phyloP scores from a whole-genome alignment of 2,113 vertebrate species.

The Podiceps cristatus region DNA sequence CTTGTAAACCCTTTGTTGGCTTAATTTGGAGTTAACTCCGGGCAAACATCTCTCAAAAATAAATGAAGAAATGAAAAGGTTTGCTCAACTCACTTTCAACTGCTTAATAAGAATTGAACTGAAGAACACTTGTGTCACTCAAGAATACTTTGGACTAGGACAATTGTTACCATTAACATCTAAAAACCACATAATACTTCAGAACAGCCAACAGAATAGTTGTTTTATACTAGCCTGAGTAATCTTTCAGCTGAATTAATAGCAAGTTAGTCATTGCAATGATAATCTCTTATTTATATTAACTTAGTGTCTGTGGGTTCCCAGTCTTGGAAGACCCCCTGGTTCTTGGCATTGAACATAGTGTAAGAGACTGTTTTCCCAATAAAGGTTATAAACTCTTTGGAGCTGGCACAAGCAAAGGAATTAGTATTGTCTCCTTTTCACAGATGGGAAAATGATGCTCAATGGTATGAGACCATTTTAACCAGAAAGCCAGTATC shows the following conservation, averaged over 20 bases:
- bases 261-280: neutral
- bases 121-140: neutral
- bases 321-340: neutral
- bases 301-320: neutral
- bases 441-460: neutral
- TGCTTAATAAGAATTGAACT: neutral
- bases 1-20: neutral
- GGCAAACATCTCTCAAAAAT: neutral
- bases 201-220: neutral
- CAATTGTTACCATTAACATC: neutral
- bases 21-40: constrained; percentile 19
- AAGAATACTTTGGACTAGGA: neutral
- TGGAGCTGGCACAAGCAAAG: neutral
- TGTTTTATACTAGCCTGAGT: neutral
- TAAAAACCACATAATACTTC: neutral
- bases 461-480: neutral
- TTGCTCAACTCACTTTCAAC: neutral
- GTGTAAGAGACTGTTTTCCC: neutral
- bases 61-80: neutral
- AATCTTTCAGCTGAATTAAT: neutral
- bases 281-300: neutral
- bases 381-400: neutral
- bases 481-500: neutral
- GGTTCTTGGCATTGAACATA: neutral
- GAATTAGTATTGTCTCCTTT: neutral